Evolutionary conservation across 1,140 invertebrate genomes (phyloP).

Genomic region (Micrasema longulum): DNA sequence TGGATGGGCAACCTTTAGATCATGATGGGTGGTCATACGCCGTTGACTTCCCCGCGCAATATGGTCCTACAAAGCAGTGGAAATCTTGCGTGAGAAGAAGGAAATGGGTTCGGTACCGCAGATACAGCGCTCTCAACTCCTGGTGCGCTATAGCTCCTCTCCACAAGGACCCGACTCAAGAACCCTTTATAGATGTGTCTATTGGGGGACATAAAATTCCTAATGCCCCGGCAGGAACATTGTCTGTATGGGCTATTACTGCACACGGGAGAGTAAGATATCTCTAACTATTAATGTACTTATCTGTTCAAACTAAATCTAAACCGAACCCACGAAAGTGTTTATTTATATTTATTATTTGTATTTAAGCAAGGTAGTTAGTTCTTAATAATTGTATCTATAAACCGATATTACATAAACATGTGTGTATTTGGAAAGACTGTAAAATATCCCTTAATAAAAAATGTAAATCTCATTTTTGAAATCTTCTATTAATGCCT

Average conservation of each 20-base stretch:
- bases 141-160: conserved; percentile 93
- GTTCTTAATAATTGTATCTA: no score
- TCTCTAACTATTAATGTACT: no score
- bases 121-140: conserved; percentile 89
- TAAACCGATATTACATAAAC: no score
- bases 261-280: conserved; percentile 81
- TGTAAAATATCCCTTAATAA: no score
- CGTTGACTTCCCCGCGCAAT: conserved; percentile 90
- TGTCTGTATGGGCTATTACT: conserved; percentile 92
- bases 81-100: conserved; percentile 90
- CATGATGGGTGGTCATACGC: conserved; percentile 96
- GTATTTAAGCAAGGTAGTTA: no score
- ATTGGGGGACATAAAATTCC: conserved; percentile 87
- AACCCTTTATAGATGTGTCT: conserved; percentile 79
- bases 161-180: conserved; percentile 71
- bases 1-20: conserved; percentile 88
- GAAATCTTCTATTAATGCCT: no score
- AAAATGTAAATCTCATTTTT: no score
- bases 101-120: conserved; percentile 88
- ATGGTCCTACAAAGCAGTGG: conserved; percentile 85
- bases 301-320: no score
- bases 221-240: conserved; percentile 76
- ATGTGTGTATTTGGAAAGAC: no score
- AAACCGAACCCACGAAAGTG: no score
- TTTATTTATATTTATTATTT: no score